Evolutionary conservation across 1,140 invertebrate genomes (phyloP), one percentile per base, ranked within the genome.

Genomic region (Cataglyphis hispanica): DNA sequence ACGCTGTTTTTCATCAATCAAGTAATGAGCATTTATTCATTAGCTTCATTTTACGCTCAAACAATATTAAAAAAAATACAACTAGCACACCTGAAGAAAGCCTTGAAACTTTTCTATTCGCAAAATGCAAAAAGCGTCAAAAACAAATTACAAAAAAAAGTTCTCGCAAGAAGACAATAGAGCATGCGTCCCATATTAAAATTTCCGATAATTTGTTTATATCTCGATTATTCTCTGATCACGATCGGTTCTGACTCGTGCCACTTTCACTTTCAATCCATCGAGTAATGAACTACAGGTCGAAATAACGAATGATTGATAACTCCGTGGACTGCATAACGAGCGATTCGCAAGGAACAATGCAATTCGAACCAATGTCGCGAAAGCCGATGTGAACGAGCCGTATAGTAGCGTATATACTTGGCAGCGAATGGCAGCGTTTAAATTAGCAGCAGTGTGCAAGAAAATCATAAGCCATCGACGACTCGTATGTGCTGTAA

Each of bases 381-480:
- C 25, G 27, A 69, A 69, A 69, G 25, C 34, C 46, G 60, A 34
- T 50, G 61, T 22, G 61, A 34, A 8, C 76, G 64, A 53, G 63
- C 3, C 43, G 16, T 19, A 61, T 27, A 25, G 37, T n/a, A 31
- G 34, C 27, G 25, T 40, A 0, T 27, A 50, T 43, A 13, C 61
- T 67, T 67, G 76, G 61, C 76, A 70, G 64, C 25, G 34, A 19
- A 58, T 25, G 37, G 11, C 22, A 43, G 19, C 37, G 67, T 83
- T 83, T 72, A 83, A 83, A 72, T 72, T 83, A 43, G 77, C 8
- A 80, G 40, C 63, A 19, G 34, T 22, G 77, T 81, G 50, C 78
- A 11, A 83, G 53, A 83, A 83, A 83, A 83, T 83, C 78, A 83
- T 83, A 83, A 81, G 37, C 66, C 19, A 81, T 60, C 78, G 34